phyloP scores from a whole-genome alignment of 2,797 vertebrate genomes.

The Manis crassicaudata region DNA sequence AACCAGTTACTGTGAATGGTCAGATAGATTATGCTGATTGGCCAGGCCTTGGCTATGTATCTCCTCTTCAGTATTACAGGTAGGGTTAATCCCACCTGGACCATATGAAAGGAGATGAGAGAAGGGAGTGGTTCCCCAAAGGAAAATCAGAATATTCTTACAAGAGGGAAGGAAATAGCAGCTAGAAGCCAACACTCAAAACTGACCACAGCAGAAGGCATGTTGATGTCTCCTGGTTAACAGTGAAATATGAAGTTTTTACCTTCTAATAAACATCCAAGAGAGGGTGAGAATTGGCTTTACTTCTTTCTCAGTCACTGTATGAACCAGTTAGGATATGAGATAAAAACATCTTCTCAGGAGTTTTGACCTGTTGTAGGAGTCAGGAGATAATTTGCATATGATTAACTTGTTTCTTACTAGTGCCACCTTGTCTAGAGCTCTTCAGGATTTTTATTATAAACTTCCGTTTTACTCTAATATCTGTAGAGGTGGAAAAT shows the following conservation, averaged over 20 bases:
- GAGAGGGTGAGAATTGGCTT: neutral
- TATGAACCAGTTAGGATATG: neutral
- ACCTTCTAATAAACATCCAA: neutral
- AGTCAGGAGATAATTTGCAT: slow-evolving; percentile 44
- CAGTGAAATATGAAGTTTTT: neutral
- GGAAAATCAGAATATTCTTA: neutral
- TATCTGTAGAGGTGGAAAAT: neutral
- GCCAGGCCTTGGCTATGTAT: neutral
- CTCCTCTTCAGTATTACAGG: neutral
- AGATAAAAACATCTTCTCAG: slow-evolving; percentile 46
- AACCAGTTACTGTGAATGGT: neutral
- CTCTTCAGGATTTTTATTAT: slow-evolving; percentile 14
- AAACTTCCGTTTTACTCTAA: slow-evolving; percentile 48
- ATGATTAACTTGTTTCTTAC: slow-evolving; percentile 32
- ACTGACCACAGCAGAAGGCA: neutral
- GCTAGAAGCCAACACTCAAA: neutral
- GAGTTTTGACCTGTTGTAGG: slow-evolving; percentile 53
- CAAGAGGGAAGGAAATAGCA: neutral
- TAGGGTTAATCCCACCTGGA: neutral
- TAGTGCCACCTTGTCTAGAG: slow-evolving; percentile 17
- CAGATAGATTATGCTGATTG: neutral
- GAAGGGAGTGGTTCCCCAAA: neutral
- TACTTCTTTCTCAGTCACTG: neutral
- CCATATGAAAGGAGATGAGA: neutral
- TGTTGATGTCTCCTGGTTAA: neutral